These are phyloP conservation scores for Drosophila arizonae DNA, from an alignment of 1,140 invertebrate species.

Conservation along the genomic window DNA sequence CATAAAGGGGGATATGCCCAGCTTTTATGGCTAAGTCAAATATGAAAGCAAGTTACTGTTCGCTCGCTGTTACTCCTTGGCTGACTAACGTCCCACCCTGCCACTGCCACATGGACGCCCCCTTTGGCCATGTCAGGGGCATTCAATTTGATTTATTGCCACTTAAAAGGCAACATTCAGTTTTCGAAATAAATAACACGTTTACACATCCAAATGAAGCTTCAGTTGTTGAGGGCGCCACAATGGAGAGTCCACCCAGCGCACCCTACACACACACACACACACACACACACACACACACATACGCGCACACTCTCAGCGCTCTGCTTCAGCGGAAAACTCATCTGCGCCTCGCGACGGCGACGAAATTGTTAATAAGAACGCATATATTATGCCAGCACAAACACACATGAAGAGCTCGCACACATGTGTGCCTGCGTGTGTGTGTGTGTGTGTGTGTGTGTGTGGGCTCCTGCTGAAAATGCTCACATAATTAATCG, in stretches of 20 bases:
- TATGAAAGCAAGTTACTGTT: conserved; percentile 68
- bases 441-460: conserved; percentile 13
- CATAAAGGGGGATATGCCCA: conserved; percentile 19
- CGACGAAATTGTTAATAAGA: conserved; percentile 81
- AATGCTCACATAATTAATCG: conserved; percentile 52
- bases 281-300: not conserved
- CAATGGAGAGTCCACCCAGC: conserved; percentile 7
- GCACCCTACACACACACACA: not conserved
- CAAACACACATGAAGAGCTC: conserved; percentile 18
- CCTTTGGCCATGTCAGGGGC: conserved; percentile 20
- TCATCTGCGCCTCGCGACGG: conserved; percentile 42
- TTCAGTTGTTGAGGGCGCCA: conserved; percentile 63
- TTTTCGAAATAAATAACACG: conserved; percentile 80
- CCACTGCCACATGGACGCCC: conserved; percentile 20
- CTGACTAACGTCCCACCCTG: conserved; percentile 18
- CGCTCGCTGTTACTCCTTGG: conserved; percentile 37
- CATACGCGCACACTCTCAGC: not conserved
- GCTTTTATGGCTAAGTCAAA: conserved; percentile 78
- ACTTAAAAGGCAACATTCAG: conserved; percentile 81
- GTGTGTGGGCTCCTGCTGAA: not conserved
- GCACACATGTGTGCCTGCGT: conserved; percentile 4
- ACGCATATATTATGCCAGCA: conserved; percentile 75
- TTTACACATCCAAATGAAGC: conserved; percentile 80
- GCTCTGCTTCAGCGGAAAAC: conserved; percentile 1
- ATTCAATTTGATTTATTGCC: conserved; percentile 80